Conservation (phyloP, 2,797 vertebrate species). For the Clarias fuscus region DNA sequence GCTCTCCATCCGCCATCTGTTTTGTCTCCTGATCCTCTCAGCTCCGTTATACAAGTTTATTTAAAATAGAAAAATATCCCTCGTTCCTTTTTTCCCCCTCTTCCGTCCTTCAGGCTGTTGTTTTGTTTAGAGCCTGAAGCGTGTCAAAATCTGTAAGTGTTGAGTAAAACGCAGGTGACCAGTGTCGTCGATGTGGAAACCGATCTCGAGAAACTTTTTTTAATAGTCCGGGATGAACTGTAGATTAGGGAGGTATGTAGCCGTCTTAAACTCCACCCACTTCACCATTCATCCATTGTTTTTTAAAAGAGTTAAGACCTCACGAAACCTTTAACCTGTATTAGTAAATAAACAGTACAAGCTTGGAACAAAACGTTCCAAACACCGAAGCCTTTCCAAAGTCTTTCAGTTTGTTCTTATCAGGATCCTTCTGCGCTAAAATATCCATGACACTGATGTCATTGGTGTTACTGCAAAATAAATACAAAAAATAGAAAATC, state of each 20-base stretch:
- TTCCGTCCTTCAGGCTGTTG: neutral
- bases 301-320: neutral
- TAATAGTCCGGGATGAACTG: neutral
- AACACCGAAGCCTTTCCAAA: neutral
- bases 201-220: neutral
- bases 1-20: neutral
- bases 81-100: neutral
- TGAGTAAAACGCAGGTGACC: neutral
- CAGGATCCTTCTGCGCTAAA: neutral
- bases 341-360: no score
- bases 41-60: neutral
- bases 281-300: neutral
- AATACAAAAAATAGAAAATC: neutral
- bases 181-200: neutral
- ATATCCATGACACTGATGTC: neutral
- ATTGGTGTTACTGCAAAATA: neutral
- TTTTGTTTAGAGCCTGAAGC: neutral
- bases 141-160: neutral
- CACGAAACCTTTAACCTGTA: neutral
- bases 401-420: neutral
- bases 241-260: neutral
- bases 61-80: conserved; percentile 57
- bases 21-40: conserved; percentile 1
- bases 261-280: neutral
- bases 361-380: neutral